These are phyloP conservation scores for Cotesia congregata DNA, from an alignment of 2,888 invertebrate genomes.

Conservation along the genomic window DNA sequence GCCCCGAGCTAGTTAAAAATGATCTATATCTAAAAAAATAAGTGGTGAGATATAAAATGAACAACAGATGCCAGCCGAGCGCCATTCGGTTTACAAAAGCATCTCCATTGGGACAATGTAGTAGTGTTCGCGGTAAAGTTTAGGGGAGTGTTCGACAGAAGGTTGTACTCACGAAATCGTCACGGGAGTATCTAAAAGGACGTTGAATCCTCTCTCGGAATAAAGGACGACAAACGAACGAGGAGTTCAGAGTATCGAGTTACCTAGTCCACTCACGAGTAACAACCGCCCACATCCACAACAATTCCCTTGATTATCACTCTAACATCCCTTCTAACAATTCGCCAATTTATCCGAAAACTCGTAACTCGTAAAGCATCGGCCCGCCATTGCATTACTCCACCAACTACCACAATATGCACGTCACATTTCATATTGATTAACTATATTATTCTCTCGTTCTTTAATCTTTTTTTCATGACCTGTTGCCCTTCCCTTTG, in stretches of 20 bases:
- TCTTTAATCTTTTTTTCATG: constrained; percentile 33
- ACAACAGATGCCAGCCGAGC: constrained; percentile 66
- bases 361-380: constrained; percentile 65
- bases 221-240: constrained; percentile 35
- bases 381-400: constrained; percentile 51
- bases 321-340: constrained; percentile 56
- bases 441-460: constrained; percentile 42
- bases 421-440: constrained; percentile 49
- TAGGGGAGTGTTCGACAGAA: constrained; percentile 44
- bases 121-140: constrained; percentile 33
- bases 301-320: constrained; percentile 67
- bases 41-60: constrained; percentile 49
- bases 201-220: constrained; percentile 45
- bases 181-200: constrained; percentile 49
- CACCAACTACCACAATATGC: constrained; percentile 52
- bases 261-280: constrained; percentile 58
- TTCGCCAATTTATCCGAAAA: constrained; percentile 67
- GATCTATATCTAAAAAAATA: background rate
- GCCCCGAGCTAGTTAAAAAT: constrained; percentile 18
- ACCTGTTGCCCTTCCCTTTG: constrained; percentile 20
- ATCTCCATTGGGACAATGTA: constrained; percentile 54
- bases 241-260: constrained; percentile 59
- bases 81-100: constrained; percentile 59
- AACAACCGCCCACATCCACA: constrained; percentile 63
- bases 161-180: constrained; percentile 47